Conservation (phyloP, 2,797 vertebrate genomes). For the Pogoniulus pusillus region DNA sequence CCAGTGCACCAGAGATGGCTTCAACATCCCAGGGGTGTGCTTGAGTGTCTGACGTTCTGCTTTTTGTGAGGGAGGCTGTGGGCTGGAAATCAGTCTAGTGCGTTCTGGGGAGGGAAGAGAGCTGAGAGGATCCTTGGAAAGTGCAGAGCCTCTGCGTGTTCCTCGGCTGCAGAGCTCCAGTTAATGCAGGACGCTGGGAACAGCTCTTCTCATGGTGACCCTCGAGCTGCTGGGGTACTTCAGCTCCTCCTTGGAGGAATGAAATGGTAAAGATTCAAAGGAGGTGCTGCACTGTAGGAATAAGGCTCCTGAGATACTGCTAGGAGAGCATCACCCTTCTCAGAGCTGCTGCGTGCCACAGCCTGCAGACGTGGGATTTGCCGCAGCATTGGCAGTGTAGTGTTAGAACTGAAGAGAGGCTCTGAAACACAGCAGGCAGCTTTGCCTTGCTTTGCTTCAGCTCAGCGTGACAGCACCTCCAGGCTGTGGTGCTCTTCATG, state of each 20-base stretch:
- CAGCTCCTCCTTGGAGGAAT: neutral
- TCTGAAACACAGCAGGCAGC: too few relatives aligned
- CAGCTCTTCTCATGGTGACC: neutral
- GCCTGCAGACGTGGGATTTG: neutral
- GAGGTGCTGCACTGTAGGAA: neutral
- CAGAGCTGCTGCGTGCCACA: too few relatives aligned
- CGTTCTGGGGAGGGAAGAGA: neutral
- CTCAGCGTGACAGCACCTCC: neutral
- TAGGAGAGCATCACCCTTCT: neutral
- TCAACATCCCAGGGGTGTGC: neutral
- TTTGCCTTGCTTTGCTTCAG: neutral
- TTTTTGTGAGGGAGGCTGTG: neutral
- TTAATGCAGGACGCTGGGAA: neutral
- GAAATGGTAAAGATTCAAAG: neutral
- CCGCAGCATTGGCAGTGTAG: neutral
- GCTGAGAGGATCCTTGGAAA: neutral
- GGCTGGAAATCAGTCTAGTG: neutral
- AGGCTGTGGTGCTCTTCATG: accelerated
- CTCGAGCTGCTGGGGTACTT: neutral
- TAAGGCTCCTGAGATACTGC: neutral
- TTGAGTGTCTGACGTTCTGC: neutral
- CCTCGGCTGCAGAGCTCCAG: neutral
- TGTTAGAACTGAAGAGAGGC: neutral
- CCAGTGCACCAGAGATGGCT: neutral
- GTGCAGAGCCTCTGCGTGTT: neutral